phyloP scores from a whole-genome alignment of 2,888 invertebrate genomes.

The Chrysodeixis includens region DNA sequence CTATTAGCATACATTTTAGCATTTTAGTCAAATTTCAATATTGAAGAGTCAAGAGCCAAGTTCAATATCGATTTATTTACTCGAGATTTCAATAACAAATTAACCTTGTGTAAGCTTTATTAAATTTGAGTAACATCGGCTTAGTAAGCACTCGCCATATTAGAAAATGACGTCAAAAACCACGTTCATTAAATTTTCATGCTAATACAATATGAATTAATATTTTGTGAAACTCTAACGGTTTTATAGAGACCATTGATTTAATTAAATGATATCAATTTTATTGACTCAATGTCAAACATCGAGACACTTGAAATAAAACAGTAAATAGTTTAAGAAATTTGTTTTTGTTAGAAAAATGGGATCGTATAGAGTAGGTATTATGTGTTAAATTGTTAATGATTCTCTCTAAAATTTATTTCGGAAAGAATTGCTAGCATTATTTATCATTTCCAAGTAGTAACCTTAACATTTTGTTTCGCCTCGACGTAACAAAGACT shows the following conservation, averaged over 20 bases:
- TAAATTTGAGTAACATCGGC: conserved; percentile 16
- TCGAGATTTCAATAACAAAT: conserved; percentile 37
- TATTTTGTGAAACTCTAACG: not conserved
- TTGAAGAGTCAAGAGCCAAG: conserved; percentile 1
- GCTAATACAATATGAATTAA: conserved; percentile 20
- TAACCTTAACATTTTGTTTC: too few species aligned
- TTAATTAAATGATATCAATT: not conserved
- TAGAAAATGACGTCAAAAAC: conserved; percentile 17
- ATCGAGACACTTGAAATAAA: too few species aligned
- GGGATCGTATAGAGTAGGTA: too few species aligned
- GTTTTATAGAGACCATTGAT: conserved; percentile 6
- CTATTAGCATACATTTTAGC: not conserved
- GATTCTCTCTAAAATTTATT: too few species aligned
- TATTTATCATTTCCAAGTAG: too few species aligned
- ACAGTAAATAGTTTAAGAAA: too few species aligned
- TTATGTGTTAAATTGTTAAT: too few species aligned
- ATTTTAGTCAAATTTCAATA: not conserved
- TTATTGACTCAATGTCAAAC: not conserved
- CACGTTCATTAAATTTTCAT: conserved; percentile 32
- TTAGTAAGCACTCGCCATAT: conserved; percentile 6
- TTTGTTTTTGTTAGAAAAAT: too few species aligned
- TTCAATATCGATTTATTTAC: conserved; percentile 24
- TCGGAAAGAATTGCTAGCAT: too few species aligned
- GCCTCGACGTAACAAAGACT: too few species aligned
- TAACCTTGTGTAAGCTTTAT: conserved; percentile 39